A percentile compares a stretch with the other conserved stretches of the same genome.
Conservation (phyloP, 2,113 vertebrate species). For the Actenoides lindsayi region DNA sequence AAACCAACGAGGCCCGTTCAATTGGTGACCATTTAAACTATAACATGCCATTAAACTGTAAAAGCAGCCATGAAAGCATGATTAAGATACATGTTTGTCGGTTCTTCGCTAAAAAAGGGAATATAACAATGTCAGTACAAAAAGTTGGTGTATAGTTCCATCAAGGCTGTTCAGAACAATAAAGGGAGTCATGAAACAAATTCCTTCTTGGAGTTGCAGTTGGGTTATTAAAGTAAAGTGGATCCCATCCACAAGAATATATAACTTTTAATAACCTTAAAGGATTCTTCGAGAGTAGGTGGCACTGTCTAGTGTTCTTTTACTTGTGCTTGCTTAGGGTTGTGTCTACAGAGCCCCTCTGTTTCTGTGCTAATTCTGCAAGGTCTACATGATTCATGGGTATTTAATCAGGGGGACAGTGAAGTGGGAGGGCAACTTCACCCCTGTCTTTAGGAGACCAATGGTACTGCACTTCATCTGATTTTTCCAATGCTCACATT, state of each 20-base stretch:
- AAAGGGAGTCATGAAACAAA: not conserved
- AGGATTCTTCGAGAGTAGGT: not conserved
- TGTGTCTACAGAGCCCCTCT: not conserved
- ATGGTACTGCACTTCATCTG: not conserved
- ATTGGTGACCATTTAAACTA: constrained; percentile 65
- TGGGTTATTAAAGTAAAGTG: not conserved
- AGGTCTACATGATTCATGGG: not conserved
- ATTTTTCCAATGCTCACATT: not conserved
- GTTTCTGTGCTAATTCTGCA: not conserved
- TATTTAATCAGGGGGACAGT: not conserved
- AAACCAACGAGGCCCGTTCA: constrained; percentile 71
- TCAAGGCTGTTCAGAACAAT: not conserved
- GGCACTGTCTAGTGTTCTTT: not conserved
- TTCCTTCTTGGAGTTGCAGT: not conserved
- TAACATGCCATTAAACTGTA: constrained; percentile 34
- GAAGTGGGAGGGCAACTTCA: not conserved
- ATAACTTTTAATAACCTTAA: not conserved
- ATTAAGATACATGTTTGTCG: constrained; percentile 5
- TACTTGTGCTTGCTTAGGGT: not conserved
- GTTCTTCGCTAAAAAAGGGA: not conserved
- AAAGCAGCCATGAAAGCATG: constrained; percentile 38
- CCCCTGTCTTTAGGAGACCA: not conserved
- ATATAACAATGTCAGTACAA: not conserved
- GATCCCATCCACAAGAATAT: not conserved
- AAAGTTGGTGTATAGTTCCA: not conserved